phyloP scores from a whole-genome alignment of 2,113 vertebrate genomes.

The Zosterops hypoxanthus region DNA sequence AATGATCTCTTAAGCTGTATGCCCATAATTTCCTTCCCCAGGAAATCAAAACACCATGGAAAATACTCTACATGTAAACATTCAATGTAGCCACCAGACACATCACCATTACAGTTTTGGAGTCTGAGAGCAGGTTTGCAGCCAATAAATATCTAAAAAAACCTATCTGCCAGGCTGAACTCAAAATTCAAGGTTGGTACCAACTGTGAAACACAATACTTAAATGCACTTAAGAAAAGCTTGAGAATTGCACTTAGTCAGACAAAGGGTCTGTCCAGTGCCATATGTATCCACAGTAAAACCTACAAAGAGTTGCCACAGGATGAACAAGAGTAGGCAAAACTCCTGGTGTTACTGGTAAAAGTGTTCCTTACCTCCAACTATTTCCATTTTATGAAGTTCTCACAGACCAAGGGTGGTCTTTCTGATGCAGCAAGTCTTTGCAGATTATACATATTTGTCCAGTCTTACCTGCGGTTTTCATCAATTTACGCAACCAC shows the following conservation, averaged over 20 bases:
- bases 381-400: neutral
- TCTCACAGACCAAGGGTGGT: neutral
- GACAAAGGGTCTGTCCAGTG: neutral
- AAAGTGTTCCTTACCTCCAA: neutral
- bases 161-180: neutral
- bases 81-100: neutral
- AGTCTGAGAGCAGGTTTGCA: neutral
- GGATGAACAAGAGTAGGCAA: neutral
- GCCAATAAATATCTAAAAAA: neutral
- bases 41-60: neutral
- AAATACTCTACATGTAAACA: neutral
- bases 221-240: neutral
- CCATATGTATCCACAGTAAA: neutral
- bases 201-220: neutral
- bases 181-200: neutral
- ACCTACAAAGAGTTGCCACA: neutral
- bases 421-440: neutral
- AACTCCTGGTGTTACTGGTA: neutral
- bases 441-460: neutral
- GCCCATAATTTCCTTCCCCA: neutral
- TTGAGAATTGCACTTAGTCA: neutral
- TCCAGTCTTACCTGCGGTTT: neutral
- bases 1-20: neutral
- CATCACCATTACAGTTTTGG: neutral
- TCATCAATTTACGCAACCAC: neutral